Percentiles rank a stretch among this genome's conserved stretches.
These are phyloP conservation scores for Neoascia interrupta DNA, from an alignment of 2,888 invertebrate genomes.

Conservation along the genomic window DNA sequence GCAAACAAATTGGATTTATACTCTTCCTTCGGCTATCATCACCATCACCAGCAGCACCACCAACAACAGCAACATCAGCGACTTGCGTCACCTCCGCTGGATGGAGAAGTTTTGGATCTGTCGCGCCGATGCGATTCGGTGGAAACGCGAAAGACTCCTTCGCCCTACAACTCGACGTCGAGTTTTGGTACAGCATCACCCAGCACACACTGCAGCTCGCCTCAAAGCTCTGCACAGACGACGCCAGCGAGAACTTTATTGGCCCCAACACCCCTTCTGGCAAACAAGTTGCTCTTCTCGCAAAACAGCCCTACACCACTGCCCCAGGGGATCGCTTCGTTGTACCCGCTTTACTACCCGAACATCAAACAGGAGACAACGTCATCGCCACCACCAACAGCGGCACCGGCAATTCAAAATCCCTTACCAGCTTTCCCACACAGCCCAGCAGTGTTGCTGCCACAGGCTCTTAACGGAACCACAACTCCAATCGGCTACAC, in stretches of 20 bases:
- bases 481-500: constrained; percentile 3
- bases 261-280: background rate
- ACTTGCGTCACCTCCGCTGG: constrained; percentile 75
- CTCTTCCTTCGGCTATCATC: constrained; percentile 76
- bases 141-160: constrained; percentile 77
- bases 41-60: constrained; percentile 66
- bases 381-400: constrained; percentile 50
- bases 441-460: constrained; percentile 15
- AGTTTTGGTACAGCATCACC: constrained; percentile 76
- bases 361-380: constrained; percentile 42
- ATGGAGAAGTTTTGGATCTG: constrained; percentile 77
- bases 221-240: constrained; percentile 70
- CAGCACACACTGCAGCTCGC: constrained; percentile 57
- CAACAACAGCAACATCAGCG: constrained; percentile 61
- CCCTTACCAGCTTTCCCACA: constrained; percentile 53
- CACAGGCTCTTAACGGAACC: constrained; percentile 67
- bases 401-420: constrained; percentile 1
- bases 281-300: constrained; percentile 32
- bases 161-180: constrained; percentile 77
- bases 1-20: constrained; percentile 75
- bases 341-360: constrained; percentile 60
- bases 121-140: constrained; percentile 78
- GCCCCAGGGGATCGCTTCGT: constrained; percentile 35
- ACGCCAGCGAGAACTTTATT: no score
- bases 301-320: constrained; percentile 8